Conservation (phyloP, 2,797 vertebrate species). For the Chrysocyon brachyurus region DNA sequence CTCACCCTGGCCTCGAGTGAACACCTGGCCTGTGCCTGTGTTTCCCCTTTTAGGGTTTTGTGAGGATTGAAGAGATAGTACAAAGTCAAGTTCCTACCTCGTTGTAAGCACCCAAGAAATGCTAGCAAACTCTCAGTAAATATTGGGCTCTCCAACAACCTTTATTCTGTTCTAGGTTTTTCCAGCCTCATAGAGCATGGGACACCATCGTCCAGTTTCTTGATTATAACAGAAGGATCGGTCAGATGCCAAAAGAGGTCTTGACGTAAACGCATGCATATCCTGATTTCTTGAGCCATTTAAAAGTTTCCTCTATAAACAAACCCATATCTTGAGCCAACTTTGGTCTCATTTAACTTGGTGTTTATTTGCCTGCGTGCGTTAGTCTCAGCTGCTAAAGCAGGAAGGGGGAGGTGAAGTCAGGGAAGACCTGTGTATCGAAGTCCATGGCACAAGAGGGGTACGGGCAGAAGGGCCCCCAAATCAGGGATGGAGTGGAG, state of each 20-base stretch:
- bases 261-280: neutral
- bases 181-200: neutral
- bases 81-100: neutral
- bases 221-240: neutral
- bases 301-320: constrained; percentile 26
- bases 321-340: constrained; percentile 17
- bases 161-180: neutral
- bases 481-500: constrained; percentile 76
- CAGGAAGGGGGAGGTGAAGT: constrained; percentile 76
- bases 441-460: constrained; percentile 67
- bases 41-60: neutral
- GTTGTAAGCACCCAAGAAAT: neutral
- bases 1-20: neutral
- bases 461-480: constrained; percentile 76
- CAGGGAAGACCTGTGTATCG: constrained; percentile 80
- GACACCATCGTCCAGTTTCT: neutral
- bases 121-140: neutral
- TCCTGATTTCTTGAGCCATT: constrained; percentile 4
- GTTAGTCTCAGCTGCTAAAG: neutral
- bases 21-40: neutral
- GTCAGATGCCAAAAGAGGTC: neutral
- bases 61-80: neutral
- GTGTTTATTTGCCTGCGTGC: neutral
- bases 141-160: neutral
- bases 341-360: neutral